Base-by-base conservation (phyloP, 64 coral and sea anemone species). In the Pocillopora damicornis region DNA sequence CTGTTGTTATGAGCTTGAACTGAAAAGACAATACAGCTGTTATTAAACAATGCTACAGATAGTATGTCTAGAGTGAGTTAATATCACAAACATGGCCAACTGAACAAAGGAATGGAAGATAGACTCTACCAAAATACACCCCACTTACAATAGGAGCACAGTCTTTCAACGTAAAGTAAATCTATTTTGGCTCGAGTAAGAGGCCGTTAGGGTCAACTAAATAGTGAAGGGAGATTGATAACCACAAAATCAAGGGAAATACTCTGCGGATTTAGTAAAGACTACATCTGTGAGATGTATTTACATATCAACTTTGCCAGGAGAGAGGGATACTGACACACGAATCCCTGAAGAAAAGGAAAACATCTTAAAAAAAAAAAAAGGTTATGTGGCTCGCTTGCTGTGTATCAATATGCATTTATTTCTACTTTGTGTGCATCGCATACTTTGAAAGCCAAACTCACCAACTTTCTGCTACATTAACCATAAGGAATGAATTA, bases 1-100 rank as follows among this genome's bases (percentile, higher is more conserved):
- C 91, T 61, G 97, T 95, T 62, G 97, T 95, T 59, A 99, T 78
- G 18, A 99, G 73, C 76, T 99, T 99, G 66, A 99, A 99, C 97
- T 99, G 65, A 74, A 84, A 51, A 89, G 68, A 61, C 64, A 92
- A 79, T 85, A 85, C 65, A 69, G 42, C 64, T 85, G 23, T 58
- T 85, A 65, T 85, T 15, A 73, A 72, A 23, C 67, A 71, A 11
- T 9, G 20, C 22, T 85, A 71, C 81, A 72, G 37, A 72, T 65
- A 63, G 72, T 37, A n/a, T 22, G 59, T 61, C 37, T 60, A 15
- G 15, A 63, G 13, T 1, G 60, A 11, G 62, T 56, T 79, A 79
- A 79, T 79, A 79, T 60, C 59, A 5, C 22, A 7, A 79, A 13
- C 9, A n/a, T 22, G 10, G 6, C 12, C 11, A 3, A 25, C 45